These are phyloP conservation scores for Spea hammondii DNA, from an alignment of 2,797 vertebrate genomes.

Conservation along the genomic window DNA sequence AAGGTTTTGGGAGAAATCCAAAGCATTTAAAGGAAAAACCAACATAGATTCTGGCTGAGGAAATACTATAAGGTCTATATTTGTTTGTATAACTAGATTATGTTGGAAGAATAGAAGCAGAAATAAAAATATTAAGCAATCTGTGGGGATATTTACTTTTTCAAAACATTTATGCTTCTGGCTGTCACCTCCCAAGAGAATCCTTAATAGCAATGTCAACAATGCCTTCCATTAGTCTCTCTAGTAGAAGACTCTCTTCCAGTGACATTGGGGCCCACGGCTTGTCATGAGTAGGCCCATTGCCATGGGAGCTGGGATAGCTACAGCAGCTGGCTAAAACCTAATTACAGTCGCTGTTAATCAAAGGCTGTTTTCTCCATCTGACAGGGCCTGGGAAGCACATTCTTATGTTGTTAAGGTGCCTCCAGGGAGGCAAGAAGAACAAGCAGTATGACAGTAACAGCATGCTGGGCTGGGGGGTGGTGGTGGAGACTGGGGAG, in stretches of 20 bases:
- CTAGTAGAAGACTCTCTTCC: conserved; percentile 39
- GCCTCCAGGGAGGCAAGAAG: conserved; percentile 48
- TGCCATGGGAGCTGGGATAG: conserved; percentile 45
- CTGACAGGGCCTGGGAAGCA: conserved; percentile 51
- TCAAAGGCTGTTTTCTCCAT: conserved; percentile 52
- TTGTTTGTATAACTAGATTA: neutral
- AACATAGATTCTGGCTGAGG: neutral
- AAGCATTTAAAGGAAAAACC: neutral
- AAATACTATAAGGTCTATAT: neutral
- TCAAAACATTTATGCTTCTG: conserved; percentile 19
- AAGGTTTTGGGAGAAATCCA: neutral
- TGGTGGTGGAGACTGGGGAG: conserved; percentile 11
- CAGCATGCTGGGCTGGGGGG: conserved; percentile 43
- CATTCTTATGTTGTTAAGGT: conserved; percentile 53
- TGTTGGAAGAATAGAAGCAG: neutral
- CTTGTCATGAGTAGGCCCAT: conserved; percentile 32
- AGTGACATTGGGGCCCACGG: conserved; percentile 37
- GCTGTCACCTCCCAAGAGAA: conserved; percentile 20
- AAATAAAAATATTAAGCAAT: neutral
- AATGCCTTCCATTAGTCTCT: conserved; percentile 34
- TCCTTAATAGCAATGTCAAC: conserved; percentile 34
- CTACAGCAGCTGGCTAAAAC: conserved; percentile 46
- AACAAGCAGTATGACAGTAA: conserved; percentile 51
- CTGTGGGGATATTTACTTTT: conserved; percentile 5
- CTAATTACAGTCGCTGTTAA: conserved; percentile 53